Conservation (phyloP, 2,113 vertebrate species). For the Carlito syrichta region DNA sequence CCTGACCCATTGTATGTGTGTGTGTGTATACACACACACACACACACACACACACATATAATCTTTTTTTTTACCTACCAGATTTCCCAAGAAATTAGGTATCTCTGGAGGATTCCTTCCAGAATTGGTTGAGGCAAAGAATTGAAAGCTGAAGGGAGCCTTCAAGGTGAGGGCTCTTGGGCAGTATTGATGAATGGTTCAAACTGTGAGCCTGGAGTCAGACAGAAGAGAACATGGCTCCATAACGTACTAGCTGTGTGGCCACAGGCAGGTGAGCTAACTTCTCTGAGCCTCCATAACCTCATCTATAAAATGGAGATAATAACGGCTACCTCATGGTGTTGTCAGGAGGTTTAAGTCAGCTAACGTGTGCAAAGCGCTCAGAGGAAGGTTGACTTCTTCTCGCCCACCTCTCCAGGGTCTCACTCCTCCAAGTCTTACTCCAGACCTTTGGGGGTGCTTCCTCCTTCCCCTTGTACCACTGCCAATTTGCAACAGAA, state of each 20-base stretch:
- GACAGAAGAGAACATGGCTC: background rate
- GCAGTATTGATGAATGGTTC: background rate
- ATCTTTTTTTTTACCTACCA: background rate
- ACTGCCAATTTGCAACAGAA: background rate
- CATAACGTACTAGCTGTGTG: background rate
- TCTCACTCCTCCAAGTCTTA: background rate
- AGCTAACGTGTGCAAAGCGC: background rate
- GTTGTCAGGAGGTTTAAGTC: background rate
- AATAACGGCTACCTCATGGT: background rate
- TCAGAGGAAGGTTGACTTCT: background rate
- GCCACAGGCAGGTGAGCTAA: background rate
- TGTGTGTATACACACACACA: no score
- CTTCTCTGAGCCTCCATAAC: background rate
- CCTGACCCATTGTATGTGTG: no score
- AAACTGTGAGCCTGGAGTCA: background rate
- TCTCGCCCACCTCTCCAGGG: background rate
- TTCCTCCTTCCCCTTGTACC: background rate
- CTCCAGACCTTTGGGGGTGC: background rate
- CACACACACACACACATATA: no score
- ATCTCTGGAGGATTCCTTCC: background rate
- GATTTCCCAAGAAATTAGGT: background rate
- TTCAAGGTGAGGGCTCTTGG: background rate
- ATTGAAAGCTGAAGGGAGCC: background rate
- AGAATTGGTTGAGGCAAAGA: background rate
- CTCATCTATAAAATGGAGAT: background rate